Evolutionary conservation across 2,888 invertebrate genomes (phyloP).

Genomic region (Busseola fusca): DNA sequence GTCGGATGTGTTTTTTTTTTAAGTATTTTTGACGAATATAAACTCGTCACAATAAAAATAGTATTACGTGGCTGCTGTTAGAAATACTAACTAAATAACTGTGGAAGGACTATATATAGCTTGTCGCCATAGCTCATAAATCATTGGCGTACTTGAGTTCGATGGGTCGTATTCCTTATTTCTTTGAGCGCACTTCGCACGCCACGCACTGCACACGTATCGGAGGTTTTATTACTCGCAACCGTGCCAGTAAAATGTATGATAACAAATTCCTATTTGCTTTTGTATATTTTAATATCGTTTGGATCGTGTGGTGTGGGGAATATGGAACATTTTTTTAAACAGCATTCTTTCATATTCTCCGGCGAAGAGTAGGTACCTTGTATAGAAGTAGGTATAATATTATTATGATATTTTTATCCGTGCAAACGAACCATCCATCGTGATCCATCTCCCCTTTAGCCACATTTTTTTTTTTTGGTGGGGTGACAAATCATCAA

Average conservation of each 20-base stretch:
- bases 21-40: background rate
- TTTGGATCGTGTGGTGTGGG: background rate
- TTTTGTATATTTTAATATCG: slow-evolving; percentile 11
- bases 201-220: background rate
- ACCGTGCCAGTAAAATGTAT: slow-evolving; percentile 1
- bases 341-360: background rate
- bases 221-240: background rate
- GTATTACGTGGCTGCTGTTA: background rate
- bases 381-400: background rate
- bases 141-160: background rate
- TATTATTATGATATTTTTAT: background rate
- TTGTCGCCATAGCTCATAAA: background rate
- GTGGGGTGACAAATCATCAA: no score
- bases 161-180: no score
- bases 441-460: slow-evolving; percentile 4
- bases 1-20: background rate
- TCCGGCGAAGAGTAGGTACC: background rate
- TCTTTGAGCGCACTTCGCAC: background rate
- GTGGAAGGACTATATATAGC: background rate
- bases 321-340: background rate
- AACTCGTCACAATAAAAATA: background rate
- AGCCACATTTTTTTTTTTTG: no score
- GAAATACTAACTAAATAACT: background rate
- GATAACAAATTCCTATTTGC: slow-evolving; percentile 18
- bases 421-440: background rate